A percentile compares a stretch with the other conserved stretches of the same genome.
phyloP scores from a whole-genome alignment of 2,888 invertebrate genomes.

The Erebia ligea region DNA sequence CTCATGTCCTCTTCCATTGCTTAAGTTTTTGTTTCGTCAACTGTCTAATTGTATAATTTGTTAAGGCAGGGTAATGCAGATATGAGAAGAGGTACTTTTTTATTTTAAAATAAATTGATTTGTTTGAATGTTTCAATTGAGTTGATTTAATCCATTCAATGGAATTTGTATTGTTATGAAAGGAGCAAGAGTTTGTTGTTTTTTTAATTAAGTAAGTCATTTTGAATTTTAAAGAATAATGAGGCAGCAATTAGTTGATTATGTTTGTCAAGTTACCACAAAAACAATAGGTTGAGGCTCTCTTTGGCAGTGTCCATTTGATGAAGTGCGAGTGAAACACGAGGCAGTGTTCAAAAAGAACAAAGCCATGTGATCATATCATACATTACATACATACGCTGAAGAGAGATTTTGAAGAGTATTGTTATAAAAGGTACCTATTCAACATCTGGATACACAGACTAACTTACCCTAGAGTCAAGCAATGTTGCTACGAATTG shows the following conservation, averaged over 20 bases:
- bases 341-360: conserved; percentile 29
- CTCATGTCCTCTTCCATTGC: conserved; percentile 80
- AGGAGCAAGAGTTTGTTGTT: conserved; percentile 77
- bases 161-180: conserved; percentile 80
- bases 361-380: conserved; percentile 74
- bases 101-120: conserved; percentile 70
- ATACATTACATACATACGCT: conserved; percentile 67
- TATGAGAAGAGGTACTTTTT: conserved; percentile 81
- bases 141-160: conserved; percentile 81
- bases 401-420: conserved; percentile 80
- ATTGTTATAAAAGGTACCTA: conserved; percentile 82
- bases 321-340: conserved; percentile 19
- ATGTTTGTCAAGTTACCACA: conserved; percentile 78
- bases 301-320: conserved; percentile 70
- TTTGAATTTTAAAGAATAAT: conserved; percentile 70
- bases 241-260: conserved; percentile 79
- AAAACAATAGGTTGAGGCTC: conserved; percentile 76
- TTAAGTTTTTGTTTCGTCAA: conserved; percentile 68
- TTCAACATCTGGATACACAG: conserved; percentile 78
- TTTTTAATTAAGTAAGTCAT: conserved; percentile 76
- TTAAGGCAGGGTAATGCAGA: conserved; percentile 82
- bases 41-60: conserved; percentile 80
- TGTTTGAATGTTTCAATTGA: conserved; percentile 81
- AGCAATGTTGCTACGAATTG: conserved; percentile 79
- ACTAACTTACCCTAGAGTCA: conserved; percentile 73